Evolutionary conservation across 2,888 invertebrate genomes (phyloP), one percentile per base, ranked within the genome.

Genomic region (Drosophila mercatorum): DNA sequence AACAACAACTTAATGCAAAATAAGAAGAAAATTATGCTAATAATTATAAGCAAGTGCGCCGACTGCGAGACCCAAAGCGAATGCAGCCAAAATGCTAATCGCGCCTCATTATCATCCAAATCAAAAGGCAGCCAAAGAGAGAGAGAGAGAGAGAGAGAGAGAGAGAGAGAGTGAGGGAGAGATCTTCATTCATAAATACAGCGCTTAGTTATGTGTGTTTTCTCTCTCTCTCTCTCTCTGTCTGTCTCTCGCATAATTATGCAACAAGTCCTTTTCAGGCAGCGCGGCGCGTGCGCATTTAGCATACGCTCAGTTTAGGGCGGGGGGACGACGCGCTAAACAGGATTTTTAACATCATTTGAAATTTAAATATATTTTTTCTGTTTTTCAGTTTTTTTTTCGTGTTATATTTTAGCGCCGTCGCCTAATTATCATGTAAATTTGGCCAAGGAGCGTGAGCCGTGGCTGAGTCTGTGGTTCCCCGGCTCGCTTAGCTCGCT

Each of bases 271-370:
- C 91, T 89, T 88, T 78, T 77, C 62, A 63, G 67, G 53, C 65
- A 76, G 76, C 71, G 81, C 82, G 91, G 80, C 91, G 91, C 91
- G 91, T 91, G 91, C 91, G 91, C 89, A 87, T 83, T 90, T 91
- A 84, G 89, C 91, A 90, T 91, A 90, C 56, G 58, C 66, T 53
- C 56, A 46, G 52, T 6, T 17, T 31, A 40, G 51, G 59, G 17
- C 38, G 38, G 41, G n/a, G 59, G 31, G 47, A 8, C 26, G 66
- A 5, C 51, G 56, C 44, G 61, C 75, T 41, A 68, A 90, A 90
- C 91, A 90, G 90, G 90, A 90, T 90, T 90, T 84, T 74, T 75
- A 78, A 77, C 71, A 69, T 74, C 79, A 89, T 85, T 86, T 86
- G 79, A 86, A 87, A 83, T 89, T 89, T 89, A 88, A 85, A 86